Percentiles rank a stretch among this genome's conserved stretches.
phyloP scores from a whole-genome alignment of 2,797 vertebrate species.

The Fistularia tabacaria region DNA sequence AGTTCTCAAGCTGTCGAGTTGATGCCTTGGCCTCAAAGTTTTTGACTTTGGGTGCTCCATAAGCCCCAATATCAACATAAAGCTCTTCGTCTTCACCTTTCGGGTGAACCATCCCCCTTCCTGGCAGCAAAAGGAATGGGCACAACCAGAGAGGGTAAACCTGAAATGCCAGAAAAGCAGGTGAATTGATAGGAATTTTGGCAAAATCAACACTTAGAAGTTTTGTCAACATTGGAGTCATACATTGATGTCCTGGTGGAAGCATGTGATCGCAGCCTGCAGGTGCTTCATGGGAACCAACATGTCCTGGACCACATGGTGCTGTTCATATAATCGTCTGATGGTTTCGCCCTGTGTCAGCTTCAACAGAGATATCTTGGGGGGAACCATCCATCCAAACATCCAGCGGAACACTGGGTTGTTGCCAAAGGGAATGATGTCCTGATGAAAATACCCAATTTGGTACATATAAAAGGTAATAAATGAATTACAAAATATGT shows the following conservation, averaged over 20 bases:
- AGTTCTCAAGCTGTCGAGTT: constrained; percentile 91
- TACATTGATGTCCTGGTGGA: constrained; percentile 88
- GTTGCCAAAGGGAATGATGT: constrained; percentile 98
- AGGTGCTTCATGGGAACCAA: constrained; percentile 90
- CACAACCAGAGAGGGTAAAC: constrained; percentile 98
- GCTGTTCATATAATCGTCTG: constrained; percentile 90
- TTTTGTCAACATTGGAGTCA: constrained; percentile 31
- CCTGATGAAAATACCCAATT: constrained; percentile 68
- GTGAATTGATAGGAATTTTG: not conserved
- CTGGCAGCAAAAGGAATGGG: constrained; percentile 86
- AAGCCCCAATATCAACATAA: constrained; percentile 94
- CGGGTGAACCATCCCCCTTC: constrained; percentile 94
- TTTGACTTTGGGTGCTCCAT: constrained; percentile 89
- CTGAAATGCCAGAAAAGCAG: constrained; percentile 55
- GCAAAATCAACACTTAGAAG: not conserved
- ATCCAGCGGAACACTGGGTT: constrained; percentile 89
- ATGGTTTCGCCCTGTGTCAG: constrained; percentile 97
- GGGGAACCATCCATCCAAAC: constrained; percentile 98
- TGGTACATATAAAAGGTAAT: not conserved
- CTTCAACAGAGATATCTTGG: constrained; percentile 96
- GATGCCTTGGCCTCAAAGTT: constrained; percentile 90
- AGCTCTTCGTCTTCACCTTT: constrained; percentile 87
- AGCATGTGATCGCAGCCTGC: constrained; percentile 79
- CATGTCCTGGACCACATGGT: constrained; percentile 98
- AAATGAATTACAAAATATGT: not conserved